phyloP scores from a whole-genome alignment of 2,888 invertebrate genomes.

The Pollenia angustigena region DNA sequence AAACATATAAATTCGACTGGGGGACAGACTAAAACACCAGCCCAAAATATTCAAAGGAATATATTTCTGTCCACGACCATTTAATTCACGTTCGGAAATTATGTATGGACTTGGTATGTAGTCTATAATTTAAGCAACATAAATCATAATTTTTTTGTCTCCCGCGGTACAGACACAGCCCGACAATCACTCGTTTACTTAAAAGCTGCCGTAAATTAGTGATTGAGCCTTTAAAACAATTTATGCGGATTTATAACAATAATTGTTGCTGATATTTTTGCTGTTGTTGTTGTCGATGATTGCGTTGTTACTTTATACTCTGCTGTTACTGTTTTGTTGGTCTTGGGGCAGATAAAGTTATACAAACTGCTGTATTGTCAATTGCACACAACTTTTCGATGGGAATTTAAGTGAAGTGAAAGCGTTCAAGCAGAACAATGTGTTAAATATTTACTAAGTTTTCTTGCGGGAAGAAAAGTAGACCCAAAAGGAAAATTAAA shows the following conservation, averaged over 20 bases:
- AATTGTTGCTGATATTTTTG: conserved; percentile 46
- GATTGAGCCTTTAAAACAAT: conserved; percentile 66
- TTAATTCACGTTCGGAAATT: conserved; percentile 11
- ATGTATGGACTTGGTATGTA: conserved; percentile 18
- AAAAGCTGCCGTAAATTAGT: conserved; percentile 63
- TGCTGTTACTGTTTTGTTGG: neutral
- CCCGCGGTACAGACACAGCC: conserved; percentile 48
- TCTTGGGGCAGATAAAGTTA: conserved; percentile 23
- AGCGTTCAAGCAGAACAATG: conserved; percentile 52
- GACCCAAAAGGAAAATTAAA: conserved; percentile 16
- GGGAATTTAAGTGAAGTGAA: conserved; percentile 45
- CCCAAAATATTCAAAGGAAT: conserved; percentile 18
- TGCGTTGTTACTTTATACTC: conserved; percentile 6
- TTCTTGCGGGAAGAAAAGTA: neutral
- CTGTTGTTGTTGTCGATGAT: conserved; percentile 3
- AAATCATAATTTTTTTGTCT: conserved; percentile 69
- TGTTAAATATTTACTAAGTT: conserved; percentile 38
- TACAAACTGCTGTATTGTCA: conserved; percentile 33
- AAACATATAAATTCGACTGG: neutral
- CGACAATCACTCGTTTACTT: conserved; percentile 1
- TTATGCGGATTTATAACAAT: conserved; percentile 62
- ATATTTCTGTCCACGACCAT: conserved; percentile 31
- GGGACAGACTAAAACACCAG: neutral
- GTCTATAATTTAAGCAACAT: conserved; percentile 71
- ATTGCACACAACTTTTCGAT: conserved; percentile 32